Base-by-base conservation (phyloP, 1,140 invertebrate genomes). In the Antheraea mylitta region DNA sequence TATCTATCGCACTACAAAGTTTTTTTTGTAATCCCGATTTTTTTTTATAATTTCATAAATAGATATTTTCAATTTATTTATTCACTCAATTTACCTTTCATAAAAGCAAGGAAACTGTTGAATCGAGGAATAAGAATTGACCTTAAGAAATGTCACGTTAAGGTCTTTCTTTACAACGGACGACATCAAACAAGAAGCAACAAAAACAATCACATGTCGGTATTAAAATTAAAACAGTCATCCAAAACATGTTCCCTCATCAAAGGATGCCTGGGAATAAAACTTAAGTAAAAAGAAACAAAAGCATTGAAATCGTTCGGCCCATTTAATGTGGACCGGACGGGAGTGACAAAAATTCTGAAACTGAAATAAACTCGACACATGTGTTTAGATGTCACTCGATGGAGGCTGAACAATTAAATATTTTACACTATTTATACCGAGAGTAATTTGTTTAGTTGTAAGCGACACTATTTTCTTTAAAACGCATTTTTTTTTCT, bases 281-380 rank as follows among this genome's bases (percentile, higher is more conserved):
- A 48, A 65, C 64, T 53, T 73, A 63, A 69, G 64, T 74, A 77
- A 76, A 79, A 76, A 82, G 79, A 78, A 81, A 69, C 77, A 84
- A 82, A 86, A 80, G 78, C 81, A 77, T 83, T 83, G 78, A 88
- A 88, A 89, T 89, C 79, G 79, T 80, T 76, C 89, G 89, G 87
- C 77, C 87, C 87, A 91, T 91, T 91, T 90, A 89, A 85, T 78
- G 68, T 78, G 82, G 76, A 88, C 87, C 87, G 89, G 89, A 91
- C 87, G 89, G 82, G 82, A 82, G 79, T 85, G 85, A 91, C 89
- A 90, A 91, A 91, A 91, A 84, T 91, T 85, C 81, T 77, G 83
- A 79, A 36, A 85, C 88, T 89, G 88, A 91, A 91, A 90, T 91
- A 91, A 91, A 85, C 84, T 78, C 78, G 80, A 78, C 89, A 91